Base-by-base conservation (phyloP, 2,888 invertebrate genomes). In the Incurvaria masculella region DNA sequence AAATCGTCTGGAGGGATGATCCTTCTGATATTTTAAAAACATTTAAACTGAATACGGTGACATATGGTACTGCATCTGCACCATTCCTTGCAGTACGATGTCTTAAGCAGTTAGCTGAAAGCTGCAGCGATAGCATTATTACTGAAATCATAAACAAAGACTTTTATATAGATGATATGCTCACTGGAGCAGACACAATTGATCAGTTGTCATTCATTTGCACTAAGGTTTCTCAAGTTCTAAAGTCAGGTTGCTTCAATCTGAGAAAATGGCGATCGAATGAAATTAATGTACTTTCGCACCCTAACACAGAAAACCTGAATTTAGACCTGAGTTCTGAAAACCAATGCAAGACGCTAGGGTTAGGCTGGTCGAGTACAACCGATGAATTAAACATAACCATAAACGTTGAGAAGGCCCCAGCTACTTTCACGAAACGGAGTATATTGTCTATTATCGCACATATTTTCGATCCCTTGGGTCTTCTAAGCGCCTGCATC, bases 1-100 rank as follows among this genome's bases (percentile, higher is more conserved):
- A 49, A 27, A 55, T 56, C 18, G 26, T 57, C 21, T 58, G 58
- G 58, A 56, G 58, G 45, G n/a, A n/a, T n/a, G 21, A 56, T 39
- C 19, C 52, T 1, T 42, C 42, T 1, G 21, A 49, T 4, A 48
- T 51, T 1, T 5, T 58, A 5, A 49, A 51, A 48, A 50, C 44
- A 1, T 44, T 54, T 14, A 44, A 21, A 16, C 44, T 58, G 10
- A 54, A 55, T 23, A 57, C 54, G 10, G 41, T 54, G 2, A 56
- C 55, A 17, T 58, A 56, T 42, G 57, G 56, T 0, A 50, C 50
- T 8, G 51, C 56, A 19, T 53, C 52, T 47, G 52, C 58, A 5
- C 54, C 53, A 16, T 58, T 48, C 41, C 44, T 57, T n/a, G 52
- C 51, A 8, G 57, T 56, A 0, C 23, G 51, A 16, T 58, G 57